Conservation (phyloP, 2,113 vertebrate species). For the Propithecus coquereli region DNA sequence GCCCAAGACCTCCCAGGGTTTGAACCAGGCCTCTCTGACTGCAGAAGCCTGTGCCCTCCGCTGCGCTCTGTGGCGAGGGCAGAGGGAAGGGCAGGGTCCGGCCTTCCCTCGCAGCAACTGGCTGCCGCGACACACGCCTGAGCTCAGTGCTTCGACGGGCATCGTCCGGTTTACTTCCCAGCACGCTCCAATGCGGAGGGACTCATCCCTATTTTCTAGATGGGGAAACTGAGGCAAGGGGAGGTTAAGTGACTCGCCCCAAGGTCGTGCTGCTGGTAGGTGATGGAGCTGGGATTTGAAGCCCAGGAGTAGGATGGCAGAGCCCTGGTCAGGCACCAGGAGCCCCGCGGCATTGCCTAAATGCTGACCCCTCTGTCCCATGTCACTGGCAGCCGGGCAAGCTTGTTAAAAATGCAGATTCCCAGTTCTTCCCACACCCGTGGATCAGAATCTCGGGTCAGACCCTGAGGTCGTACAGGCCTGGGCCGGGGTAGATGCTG, state of each 20-base stretch:
- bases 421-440: fast-evolving
- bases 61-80: fast-evolving
- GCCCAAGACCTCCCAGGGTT: not conserved
- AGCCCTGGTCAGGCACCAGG: not conserved
- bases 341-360: not conserved
- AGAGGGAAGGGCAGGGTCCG: fast-evolving
- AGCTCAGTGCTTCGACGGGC: not conserved
- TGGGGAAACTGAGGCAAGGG: conserved; percentile 24
- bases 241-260: not conserved
- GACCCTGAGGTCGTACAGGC: fast-evolving
- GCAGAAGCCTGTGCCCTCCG: not conserved
- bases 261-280: not conserved
- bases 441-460: not conserved
- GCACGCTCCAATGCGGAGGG: not conserved
- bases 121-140: fast-evolving
- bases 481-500: not conserved
- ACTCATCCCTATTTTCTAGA: not conserved
- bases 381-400: not conserved
- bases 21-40: not conserved
- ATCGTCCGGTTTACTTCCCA: fast-evolving
- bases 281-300: not conserved
- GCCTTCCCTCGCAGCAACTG: fast-evolving
- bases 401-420: not conserved
- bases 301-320: not conserved
- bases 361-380: not conserved